These are phyloP conservation scores for Vannuccia rotundouncinata DNA, from an alignment of 2,888 invertebrate genomes.

Conservation along the genomic window DNA sequence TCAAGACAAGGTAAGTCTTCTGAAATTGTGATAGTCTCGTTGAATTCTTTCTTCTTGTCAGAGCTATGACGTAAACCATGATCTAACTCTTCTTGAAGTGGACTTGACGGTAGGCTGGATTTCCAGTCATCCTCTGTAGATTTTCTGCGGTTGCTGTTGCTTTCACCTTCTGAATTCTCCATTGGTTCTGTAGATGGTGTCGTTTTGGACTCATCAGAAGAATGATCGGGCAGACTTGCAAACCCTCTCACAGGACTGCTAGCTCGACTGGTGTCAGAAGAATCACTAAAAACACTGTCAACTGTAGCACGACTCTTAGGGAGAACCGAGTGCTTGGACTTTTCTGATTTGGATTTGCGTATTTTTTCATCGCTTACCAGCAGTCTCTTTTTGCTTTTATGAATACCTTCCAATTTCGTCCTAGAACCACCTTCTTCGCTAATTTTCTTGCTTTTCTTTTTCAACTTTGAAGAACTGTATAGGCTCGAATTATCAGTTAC, in stretches of 20 bases:
- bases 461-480: background rate
- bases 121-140: slow-evolving; percentile 11
- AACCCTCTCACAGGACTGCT: background rate
- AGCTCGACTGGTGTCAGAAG: background rate
- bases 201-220: slow-evolving; percentile 8
- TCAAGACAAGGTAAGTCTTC: slow-evolving; percentile 34
- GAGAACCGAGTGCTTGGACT: background rate
- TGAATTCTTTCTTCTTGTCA: slow-evolving; percentile 27
- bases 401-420: background rate
- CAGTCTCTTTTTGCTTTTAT: background rate
- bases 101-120: background rate
- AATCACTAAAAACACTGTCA: slow-evolving; percentile 11
- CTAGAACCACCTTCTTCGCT: slow-evolving; percentile 2
- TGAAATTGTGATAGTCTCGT: slow-evolving; percentile 21
- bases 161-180: slow-evolving; percentile 21
- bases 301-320: slow-evolving; percentile 6
- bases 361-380: background rate
- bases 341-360: background rate
- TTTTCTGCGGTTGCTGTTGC: slow-evolving; percentile 6
- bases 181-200: slow-evolving; percentile 9
- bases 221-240: slow-evolving; percentile 1
- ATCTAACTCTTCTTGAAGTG: slow-evolving; percentile 30
- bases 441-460: background rate
- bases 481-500: background rate
- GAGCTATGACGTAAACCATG: background rate